Evolutionary conservation across 2,888 invertebrate species (phyloP).

Genomic region (Galerucella calmariensis): DNA sequence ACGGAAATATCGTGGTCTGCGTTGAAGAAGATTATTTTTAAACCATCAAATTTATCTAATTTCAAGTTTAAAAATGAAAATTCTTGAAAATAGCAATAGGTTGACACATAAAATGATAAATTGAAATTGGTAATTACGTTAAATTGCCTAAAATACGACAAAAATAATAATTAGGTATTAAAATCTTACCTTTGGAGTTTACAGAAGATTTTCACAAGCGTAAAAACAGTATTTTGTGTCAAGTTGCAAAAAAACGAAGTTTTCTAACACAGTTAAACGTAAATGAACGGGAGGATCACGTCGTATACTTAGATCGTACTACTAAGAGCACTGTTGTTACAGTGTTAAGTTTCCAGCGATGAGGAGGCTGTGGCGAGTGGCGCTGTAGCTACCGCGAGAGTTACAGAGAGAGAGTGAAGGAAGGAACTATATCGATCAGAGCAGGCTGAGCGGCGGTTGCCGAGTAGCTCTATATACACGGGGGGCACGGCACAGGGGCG

Average conservation of each 20-base stretch:
- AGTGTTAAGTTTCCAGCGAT: constrained; percentile 9
- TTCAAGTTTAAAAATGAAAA: background rate
- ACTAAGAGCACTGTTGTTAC: constrained; percentile 4
- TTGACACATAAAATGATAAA: too few species aligned
- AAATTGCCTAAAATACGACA: too few species aligned
- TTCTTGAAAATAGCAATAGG: too few species aligned
- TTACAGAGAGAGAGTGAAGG: constrained; percentile 16
- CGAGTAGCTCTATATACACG: constrained; percentile 21
- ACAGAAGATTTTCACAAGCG: background rate
- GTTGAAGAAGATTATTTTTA: background rate
- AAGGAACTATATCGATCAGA: constrained; percentile 27
- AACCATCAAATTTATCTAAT: background rate
- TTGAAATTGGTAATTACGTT: too few species aligned
- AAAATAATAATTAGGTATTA: background rate
- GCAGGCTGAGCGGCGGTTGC: constrained; percentile 18
- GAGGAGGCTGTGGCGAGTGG: constrained; percentile 19
- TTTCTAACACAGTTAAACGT: background rate
- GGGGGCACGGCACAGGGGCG: constrained; percentile 16
- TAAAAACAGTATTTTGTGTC: background rate
- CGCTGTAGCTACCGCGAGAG: constrained; percentile 16
- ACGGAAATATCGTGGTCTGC: constrained; percentile 4
- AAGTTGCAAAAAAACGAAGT: background rate
- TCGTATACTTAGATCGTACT: constrained; percentile 8
- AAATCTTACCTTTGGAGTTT: constrained; percentile 4
- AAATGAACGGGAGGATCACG: background rate